These are phyloP conservation scores for Eubucco bourcierii DNA, from an alignment of 2,113 vertebrate species.

Conservation along the genomic window DNA sequence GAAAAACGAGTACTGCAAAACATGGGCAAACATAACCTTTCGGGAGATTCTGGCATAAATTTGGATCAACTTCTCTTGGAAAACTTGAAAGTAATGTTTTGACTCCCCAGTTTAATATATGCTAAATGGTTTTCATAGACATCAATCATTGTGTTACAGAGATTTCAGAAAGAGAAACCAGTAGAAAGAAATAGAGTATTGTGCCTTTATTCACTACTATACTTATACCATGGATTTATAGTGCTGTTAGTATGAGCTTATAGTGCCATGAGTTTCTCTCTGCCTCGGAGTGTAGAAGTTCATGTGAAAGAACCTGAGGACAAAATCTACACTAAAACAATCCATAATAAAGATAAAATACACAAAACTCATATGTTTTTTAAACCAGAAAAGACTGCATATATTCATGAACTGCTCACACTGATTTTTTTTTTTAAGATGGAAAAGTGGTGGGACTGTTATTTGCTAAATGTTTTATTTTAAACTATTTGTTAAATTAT, in stretches of 20 bases:
- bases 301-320: conserved; percentile 7
- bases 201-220: background rate
- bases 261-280: conserved; percentile 13
- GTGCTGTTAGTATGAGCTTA: background rate
- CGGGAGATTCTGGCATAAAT: background rate
- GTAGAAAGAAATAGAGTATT: background rate
- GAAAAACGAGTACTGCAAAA: background rate
- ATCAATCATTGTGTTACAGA: background rate
- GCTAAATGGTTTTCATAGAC: background rate
- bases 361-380: background rate
- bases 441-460: conserved; percentile 16
- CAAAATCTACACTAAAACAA: background rate
- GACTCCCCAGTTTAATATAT: background rate
- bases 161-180: background rate
- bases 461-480: conserved; percentile 39
- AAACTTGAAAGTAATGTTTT: conserved; percentile 25
- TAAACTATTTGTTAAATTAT: conserved; percentile 54
- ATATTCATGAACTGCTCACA: conserved; percentile 20
- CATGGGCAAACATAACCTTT: background rate
- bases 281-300: background rate
- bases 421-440: background rate
- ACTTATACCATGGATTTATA: background rate
- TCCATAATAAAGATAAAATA: conserved; percentile 23
- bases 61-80: background rate
- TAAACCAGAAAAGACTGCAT: background rate